Conservation (phyloP, 2,888 invertebrate species). For the Pedicia rivosa region DNA sequence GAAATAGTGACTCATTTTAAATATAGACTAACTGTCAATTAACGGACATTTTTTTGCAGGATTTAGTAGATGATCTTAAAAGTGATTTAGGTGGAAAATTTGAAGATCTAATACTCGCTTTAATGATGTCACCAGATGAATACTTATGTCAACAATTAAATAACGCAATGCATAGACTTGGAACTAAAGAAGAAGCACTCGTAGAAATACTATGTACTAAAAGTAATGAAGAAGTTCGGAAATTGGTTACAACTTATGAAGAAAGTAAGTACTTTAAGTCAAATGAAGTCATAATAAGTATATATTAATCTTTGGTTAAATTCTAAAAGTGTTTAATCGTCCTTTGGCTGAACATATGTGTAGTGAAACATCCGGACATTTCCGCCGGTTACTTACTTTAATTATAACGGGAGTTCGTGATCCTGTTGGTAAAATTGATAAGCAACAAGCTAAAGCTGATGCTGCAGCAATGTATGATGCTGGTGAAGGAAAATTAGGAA, state of each 20-base stretch:
- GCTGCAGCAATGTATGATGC: conserved; percentile 54
- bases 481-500: conserved; percentile 55
- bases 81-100: conserved; percentile 61
- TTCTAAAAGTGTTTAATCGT: conserved; percentile 41
- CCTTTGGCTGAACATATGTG: conserved; percentile 58
- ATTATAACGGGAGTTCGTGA: conserved; percentile 52
- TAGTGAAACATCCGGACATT: conserved; percentile 63
- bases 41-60: no score
- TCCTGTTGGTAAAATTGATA: conserved; percentile 43
- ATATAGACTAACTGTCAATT: no score
- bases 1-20: conserved; percentile 10
- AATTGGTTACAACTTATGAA: conserved; percentile 46
- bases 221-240: conserved; percentile 46
- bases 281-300: background rate
- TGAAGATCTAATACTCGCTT: conserved; percentile 53
- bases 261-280: conserved; percentile 30
- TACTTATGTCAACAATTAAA: conserved; percentile 58
- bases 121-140: conserved; percentile 49
- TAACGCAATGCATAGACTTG: conserved; percentile 55
- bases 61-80: conserved; percentile 50
- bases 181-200: conserved; percentile 56
- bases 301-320: background rate
- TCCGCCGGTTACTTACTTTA: conserved; percentile 56
- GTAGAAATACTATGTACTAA: conserved; percentile 61
- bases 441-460: conserved; percentile 48